Base-by-base conservation (phyloP, 1,140 invertebrate species). In the Trichonephila clavipes region DNA sequence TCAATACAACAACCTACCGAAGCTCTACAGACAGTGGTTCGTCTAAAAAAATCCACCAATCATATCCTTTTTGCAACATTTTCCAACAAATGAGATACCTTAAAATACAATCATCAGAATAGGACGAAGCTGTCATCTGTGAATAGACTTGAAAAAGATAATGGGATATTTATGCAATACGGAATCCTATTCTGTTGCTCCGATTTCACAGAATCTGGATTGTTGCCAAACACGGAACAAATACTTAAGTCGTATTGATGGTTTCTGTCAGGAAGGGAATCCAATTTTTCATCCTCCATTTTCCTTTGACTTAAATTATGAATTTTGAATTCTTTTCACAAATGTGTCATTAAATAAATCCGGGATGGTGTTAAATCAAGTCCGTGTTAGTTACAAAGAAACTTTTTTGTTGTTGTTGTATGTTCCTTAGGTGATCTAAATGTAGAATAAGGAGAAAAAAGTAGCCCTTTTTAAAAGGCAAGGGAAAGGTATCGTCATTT, bases 121-220 rank as follows among this genome's bases (percentile, higher is more conserved):
- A 69, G 66, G 24, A 12, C 8, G 66, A 69, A 69, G n/a, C 21
- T 24, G 24, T 69, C 66, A n/a, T 28, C 10, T n/a, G 5, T 24
- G 66, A 69, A 69, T 69, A 69, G 66, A 69, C 8, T 24, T 8
- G 24, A 24, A 24, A 24, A 24, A n/a, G 66, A 51, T 24, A 69
- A 69, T 69, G 66, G 66, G 66, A 69, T 69, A 69, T 69, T 69
- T 69, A 69, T 69, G 66, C 66, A 69, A 24, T 69, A 28, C n/a
- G 66, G 66, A 69, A 24, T 69, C 24, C 66, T 69, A 24, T 69
- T 69, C 66, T 24, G n/a, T 69, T 51, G 7, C 66, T 24, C 2
- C n/a, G n/a, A 69, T 69, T 69, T 21, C 21, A 0, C 21, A 69
- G 24, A 69, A 69, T 14, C 66, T 69, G 66, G 66, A 69, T 69